These are phyloP conservation scores for Coregonus suidteri DNA, from an alignment of 2,797 vertebrate genomes.

Conservation along the genomic window DNA sequence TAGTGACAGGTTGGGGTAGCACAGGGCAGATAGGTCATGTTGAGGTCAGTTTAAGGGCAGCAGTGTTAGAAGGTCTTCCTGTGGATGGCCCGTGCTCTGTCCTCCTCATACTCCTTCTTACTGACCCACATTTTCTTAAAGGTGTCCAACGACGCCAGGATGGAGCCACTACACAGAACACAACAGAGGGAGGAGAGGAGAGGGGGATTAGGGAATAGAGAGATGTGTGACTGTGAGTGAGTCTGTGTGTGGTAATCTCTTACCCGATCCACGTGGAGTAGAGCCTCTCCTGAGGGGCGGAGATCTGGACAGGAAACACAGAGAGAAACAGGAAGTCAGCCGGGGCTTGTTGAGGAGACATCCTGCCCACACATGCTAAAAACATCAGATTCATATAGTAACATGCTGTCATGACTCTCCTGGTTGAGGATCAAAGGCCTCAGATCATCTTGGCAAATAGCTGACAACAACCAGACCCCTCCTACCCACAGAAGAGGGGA, in stretches of 20 bases:
- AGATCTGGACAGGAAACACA: slow-evolving; percentile 75
- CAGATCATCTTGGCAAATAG: no score
- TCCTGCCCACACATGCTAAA: background rate
- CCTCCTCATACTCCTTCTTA: slow-evolving; percentile 91
- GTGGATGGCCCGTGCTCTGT: slow-evolving; percentile 86
- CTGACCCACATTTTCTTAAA: slow-evolving; percentile 96
- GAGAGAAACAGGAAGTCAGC: background rate
- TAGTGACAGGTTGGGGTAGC: slow-evolving; percentile 4
- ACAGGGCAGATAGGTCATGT: slow-evolving; percentile 9
- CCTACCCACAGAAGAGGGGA: no score
- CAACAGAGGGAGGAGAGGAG: background rate
- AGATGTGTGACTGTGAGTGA: background rate
- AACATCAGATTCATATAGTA: no score
- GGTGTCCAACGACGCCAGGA: slow-evolving; percentile 88
- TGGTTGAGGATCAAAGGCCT: no score
- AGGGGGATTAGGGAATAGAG: background rate
- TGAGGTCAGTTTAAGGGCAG: slow-evolving; percentile 51
- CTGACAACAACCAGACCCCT: no score
- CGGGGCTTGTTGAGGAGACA: background rate
- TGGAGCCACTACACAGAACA: slow-evolving; percentile 79
- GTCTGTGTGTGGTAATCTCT: slow-evolving; percentile 36
- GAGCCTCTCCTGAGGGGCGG: slow-evolving; percentile 88
- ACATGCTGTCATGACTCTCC: background rate
- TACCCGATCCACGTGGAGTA: slow-evolving; percentile 94
- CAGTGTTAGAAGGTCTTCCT: slow-evolving; percentile 87